Base-by-base conservation (phyloP, 2,113 vertebrate species). In the Lynx canadensis region DNA sequence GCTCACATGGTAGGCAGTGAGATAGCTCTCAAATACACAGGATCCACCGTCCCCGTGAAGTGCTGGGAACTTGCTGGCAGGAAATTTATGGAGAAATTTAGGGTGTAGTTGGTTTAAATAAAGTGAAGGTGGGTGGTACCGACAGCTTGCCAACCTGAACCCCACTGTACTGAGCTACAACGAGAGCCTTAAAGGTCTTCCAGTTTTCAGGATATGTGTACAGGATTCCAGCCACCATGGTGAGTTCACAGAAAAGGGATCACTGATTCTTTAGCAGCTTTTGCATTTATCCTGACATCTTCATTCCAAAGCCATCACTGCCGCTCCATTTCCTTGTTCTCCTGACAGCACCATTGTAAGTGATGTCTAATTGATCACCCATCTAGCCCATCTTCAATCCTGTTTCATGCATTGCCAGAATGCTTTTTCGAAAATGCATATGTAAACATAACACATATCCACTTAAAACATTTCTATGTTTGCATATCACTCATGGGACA, bases 21-120 rank as follows among this genome's bases (percentile, higher is more conserved):
- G 99, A 89, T 99, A 99, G 98, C 99, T 99, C 98, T 99, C 99
- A 98, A 99, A 99, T 98, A 99, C 99, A 98, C 99, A 99, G 98
- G 99, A 99, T 31, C 99, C 99, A 94, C 99, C 99, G 80, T 99
- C 99, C 63, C 99, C 99, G 97, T 99, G 99, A 97, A 99, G 99
- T 31, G 99, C 99, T 31, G 99, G 99, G 91, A 99, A 98, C 99
- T 99, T 99, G 97, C 99, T 99, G 89, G 98, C 95, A 55, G 99
- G 99, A 96, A 99, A 99, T 97, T 99, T 99, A 96, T 91, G 98
- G 33, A 99, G 98, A 96, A 99, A 99, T 90, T 98, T 98, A 57
- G 99, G 68, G 98, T 98, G 66, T 99, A 98, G 98, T 99, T 99
- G 1, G 99, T 99, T 98, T 99, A 99, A 57, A 99, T 99, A 96